phyloP scores from a whole-genome alignment of 2,113 vertebrate species.

The Oreotrochilus melanogaster region DNA sequence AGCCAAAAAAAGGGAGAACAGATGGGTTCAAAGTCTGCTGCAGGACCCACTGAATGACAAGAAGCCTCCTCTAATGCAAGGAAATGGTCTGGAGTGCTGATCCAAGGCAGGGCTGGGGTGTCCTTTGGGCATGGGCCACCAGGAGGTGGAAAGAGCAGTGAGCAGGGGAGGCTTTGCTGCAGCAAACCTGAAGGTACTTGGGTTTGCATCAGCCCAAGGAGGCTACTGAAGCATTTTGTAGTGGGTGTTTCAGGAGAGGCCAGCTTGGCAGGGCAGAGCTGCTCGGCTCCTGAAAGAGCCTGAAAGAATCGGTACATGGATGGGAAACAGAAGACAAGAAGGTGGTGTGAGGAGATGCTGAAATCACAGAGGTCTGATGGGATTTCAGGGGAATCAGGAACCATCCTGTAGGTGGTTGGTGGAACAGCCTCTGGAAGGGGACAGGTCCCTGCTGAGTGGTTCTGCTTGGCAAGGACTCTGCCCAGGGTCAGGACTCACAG shows the following conservation, averaged over 20 bases:
- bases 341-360: background rate
- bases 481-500: background rate
- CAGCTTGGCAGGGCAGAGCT: background rate
- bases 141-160: background rate
- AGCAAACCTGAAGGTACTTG: background rate
- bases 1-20: conserved; percentile 32
- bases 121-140: background rate
- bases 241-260: background rate
- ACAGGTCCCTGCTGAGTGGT: background rate
- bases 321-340: background rate
- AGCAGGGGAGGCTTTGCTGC: background rate
- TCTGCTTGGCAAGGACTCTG: background rate
- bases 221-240: background rate
- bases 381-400: background rate
- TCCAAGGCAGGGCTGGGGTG: conserved; percentile 1
- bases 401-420: background rate
- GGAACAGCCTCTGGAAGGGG: background rate
- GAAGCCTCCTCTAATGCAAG: conserved; percentile 19
- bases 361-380: background rate
- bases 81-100: background rate
- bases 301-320: background rate
- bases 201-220: rapidly evolving
- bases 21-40: conserved; percentile 38
- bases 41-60: conserved; percentile 13
- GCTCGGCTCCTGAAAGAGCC: background rate